Evolutionary conservation across 2,113 vertebrate species (phyloP), one percentile per base, ranked within the genome.

Genomic region (Poeciliopsis occidentalis): DNA sequence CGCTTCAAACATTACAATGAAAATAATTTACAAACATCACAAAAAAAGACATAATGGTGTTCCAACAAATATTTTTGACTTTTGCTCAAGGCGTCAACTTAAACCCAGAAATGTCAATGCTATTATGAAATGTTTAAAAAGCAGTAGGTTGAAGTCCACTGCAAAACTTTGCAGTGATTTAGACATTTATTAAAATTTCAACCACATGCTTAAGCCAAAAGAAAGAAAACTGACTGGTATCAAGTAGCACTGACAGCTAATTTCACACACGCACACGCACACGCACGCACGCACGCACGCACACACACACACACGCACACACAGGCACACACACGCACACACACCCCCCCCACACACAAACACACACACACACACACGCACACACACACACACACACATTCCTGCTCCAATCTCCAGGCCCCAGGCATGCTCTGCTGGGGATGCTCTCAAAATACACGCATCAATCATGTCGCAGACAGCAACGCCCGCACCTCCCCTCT

Each of bases 391-490:
- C 82, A 75, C 87, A 76, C 41, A 34, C 74, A 73, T 75, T 61
- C 80, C 41, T 63, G 73, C 57, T 70, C 81, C 90, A 90, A 91
- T 92, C 91, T 87, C 70, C 79, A 71, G 78, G 70, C 84, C 78
- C 77, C 92, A 88, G 91, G 86, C 81, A 51, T 72, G 79, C 86
- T 85, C 87, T 84, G 85, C 65, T 83, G 87, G 80, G 87, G 86
- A 88, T 88, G 89, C 79, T 91, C 89, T 89, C 83, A 86, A 85
- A 91, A 92, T 88, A 88, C 76, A 85, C 64, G 86, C 88, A 92
- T 93, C 91, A 92, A 91, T 93, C 90, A 93, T 3, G 6, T 2
- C n/a, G 73, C 72, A 71, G 84, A 82, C 87, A 86, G 85, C 84
- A 51, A 66, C 63, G 24, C 47, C 82, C 6, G 70, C 63, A 75